Base-by-base conservation (phyloP, 2,888 invertebrate genomes). In the Agonum fuliginosum region DNA sequence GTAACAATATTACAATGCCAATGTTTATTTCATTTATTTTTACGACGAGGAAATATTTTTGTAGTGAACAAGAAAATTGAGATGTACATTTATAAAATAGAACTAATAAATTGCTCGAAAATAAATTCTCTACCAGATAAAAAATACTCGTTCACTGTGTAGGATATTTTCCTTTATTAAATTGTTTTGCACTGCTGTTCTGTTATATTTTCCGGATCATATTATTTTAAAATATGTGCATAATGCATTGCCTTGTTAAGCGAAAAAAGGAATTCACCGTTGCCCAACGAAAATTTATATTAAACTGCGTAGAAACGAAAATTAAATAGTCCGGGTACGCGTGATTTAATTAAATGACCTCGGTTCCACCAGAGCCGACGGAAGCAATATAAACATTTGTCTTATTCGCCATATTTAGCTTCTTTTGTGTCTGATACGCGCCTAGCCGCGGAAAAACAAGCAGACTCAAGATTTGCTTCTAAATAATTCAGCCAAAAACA, bases 261-360 rank as follows among this genome's bases (percentile, higher is more conserved):
- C 12, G 24, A 27, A 58, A 27, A 27, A 27, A 8, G 17, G 17
- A 46, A 46, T 30, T 6, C 14, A 17, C 12, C 46, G 17, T 46
- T n/a, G 17, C 48, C 37, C n/a, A 17, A 37, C 14, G 19, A 14
- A 73, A 73, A 58, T 58, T 73, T 73, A 73, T 73, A 73, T 73
- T 54, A 73, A 73, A 73, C 37, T 37, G 54, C 73, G 58, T 22
- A 54, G 54, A 58, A 20, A 54, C 58, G 54, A 58, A 73, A 73
- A 73, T 73, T 51, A 72, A 72, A 72, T 72, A 72, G 34, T 72
- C 48, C 2, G 70, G 71, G 30, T 72, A 51, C 71, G 71, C 34
- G 71, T 51, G 71, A 72, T 72, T 72, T 72, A 72, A 72, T 72
- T 72, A 72, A 72, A 72, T 71, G 69, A 69, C 69, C 69, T 69